These are phyloP conservation scores for Thelaira solivaga DNA, from an alignment of 2,888 invertebrate genomes.

Conservation along the genomic window DNA sequence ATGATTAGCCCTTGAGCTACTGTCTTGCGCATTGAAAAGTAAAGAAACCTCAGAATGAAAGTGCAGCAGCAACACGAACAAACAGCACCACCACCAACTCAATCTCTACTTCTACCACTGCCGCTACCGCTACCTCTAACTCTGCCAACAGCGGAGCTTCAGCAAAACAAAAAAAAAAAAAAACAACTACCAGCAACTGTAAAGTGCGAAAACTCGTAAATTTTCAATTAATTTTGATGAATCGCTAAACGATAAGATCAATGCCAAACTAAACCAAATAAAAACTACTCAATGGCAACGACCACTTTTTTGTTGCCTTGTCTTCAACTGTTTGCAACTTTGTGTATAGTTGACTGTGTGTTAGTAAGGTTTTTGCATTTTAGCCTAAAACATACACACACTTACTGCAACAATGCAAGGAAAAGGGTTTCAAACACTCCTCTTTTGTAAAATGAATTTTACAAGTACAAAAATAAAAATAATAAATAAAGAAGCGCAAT, in stretches of 20 bases:
- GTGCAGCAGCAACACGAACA: constrained; percentile 4
- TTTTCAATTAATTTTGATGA: constrained; percentile 68
- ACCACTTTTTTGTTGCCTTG: constrained; percentile 42
- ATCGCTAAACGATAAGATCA: constrained; percentile 65
- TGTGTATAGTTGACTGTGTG: not conserved
- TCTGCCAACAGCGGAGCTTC: not conserved
- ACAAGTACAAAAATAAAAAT: not conserved
- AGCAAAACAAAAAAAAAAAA: not conserved
- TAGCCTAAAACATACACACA: constrained; percentile 15
- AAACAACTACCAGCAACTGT: constrained; percentile 27
- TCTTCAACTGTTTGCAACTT: not conserved
- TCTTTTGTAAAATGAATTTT: constrained; percentile 10
- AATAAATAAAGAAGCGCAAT: not conserved
- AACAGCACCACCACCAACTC: not conserved
- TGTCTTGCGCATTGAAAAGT: constrained; percentile 47
- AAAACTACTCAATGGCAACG: constrained; percentile 62
- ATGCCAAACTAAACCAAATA: constrained; percentile 62
- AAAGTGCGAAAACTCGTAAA: constrained; percentile 68
- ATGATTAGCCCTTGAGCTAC: constrained; percentile 64
- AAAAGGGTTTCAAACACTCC: constrained; percentile 52
- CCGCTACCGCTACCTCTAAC: too few species aligned
- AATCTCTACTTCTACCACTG: too few species aligned
- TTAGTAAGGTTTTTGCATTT: not conserved
- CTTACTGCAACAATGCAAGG: not conserved
- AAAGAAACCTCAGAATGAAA: not conserved